A percentile compares a stretch with the other conserved stretches of the same genome.
These are phyloP conservation scores for Actinostola sp. DNA, from an alignment of 92 coral and sea anemone genomes.

Conservation along the genomic window DNA sequence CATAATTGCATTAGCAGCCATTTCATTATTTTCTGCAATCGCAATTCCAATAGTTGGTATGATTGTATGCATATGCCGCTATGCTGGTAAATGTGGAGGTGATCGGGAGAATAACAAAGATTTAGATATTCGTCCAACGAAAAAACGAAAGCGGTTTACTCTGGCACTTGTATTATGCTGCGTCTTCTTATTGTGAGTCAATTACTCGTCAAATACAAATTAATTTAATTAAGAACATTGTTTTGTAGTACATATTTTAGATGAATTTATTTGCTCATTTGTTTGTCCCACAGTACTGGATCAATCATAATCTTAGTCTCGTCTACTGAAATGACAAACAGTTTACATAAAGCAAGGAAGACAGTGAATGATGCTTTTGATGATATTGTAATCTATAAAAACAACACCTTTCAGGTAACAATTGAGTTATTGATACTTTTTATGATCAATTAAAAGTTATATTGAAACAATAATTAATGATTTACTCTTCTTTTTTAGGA, in stretches of 20 bases:
- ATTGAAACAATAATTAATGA: too few species aligned
- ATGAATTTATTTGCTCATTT: neutral
- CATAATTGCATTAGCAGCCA: constrained; percentile 57
- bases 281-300: constrained; percentile 43
- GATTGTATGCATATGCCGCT: constrained; percentile 72
- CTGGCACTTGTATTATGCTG: constrained; percentile 63
- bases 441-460: too few species aligned
- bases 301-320: constrained; percentile 63
- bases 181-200: constrained; percentile 66
- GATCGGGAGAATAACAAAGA: constrained; percentile 31
- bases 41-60: constrained; percentile 70
- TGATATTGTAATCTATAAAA: constrained; percentile 58
- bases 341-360: constrained; percentile 52
- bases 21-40: constrained; percentile 65
- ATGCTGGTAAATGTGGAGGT: constrained; percentile 68
- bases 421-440: neutral
- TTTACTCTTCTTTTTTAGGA: constrained; percentile 21
- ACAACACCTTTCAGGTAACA: constrained; percentile 67
- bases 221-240: too few species aligned
- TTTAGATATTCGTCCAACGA: constrained; percentile 60
- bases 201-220: too few species aligned
- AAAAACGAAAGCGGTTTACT: constrained; percentile 55
- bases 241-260: neutral
- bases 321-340: constrained; percentile 57
- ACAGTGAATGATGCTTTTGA: constrained; percentile 60